phyloP scores from a whole-genome alignment of 2,888 invertebrate genomes.

The Stegana nigrithorax region DNA sequence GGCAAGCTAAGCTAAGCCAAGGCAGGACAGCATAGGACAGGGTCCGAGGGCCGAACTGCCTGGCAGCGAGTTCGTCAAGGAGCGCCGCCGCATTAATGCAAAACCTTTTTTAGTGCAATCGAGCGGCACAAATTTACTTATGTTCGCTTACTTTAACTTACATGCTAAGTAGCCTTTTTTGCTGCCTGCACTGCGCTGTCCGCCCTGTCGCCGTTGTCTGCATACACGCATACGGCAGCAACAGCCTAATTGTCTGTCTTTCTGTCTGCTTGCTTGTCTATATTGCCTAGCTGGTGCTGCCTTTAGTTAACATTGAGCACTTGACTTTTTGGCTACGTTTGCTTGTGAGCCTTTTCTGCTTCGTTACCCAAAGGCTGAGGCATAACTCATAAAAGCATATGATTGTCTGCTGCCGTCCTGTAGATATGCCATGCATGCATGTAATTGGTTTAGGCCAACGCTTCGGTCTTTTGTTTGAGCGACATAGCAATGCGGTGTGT shows the following conservation, averaged over 20 bases:
- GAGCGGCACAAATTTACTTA: conserved; percentile 54
- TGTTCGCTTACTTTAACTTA: conserved; percentile 51
- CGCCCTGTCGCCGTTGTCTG: background rate
- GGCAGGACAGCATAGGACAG: too few relatives aligned
- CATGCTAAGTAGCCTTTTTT: background rate
- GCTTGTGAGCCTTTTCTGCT: background rate
- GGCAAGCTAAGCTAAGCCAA: too few relatives aligned
- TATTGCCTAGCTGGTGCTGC: background rate
- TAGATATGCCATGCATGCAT: too few relatives aligned
- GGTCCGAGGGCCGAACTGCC: too few relatives aligned
- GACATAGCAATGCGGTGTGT: too few relatives aligned
- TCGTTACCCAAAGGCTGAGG: background rate
- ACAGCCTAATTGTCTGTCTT: background rate
- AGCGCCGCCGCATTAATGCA: too few relatives aligned
- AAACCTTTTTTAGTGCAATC: too few relatives aligned
- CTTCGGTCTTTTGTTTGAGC: too few relatives aligned
- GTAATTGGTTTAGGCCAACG: too few relatives aligned
- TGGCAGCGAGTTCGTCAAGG: too few relatives aligned
- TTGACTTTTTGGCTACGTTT: background rate
- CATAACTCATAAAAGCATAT: background rate
- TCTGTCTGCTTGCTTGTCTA: background rate
- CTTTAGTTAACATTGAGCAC: background rate
- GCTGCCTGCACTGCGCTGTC: background rate
- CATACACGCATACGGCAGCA: too few relatives aligned
- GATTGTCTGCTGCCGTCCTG: conserved; percentile 1